Base-by-base conservation (phyloP, 2,888 invertebrate species). In the Sarcophaga carnaria region DNA sequence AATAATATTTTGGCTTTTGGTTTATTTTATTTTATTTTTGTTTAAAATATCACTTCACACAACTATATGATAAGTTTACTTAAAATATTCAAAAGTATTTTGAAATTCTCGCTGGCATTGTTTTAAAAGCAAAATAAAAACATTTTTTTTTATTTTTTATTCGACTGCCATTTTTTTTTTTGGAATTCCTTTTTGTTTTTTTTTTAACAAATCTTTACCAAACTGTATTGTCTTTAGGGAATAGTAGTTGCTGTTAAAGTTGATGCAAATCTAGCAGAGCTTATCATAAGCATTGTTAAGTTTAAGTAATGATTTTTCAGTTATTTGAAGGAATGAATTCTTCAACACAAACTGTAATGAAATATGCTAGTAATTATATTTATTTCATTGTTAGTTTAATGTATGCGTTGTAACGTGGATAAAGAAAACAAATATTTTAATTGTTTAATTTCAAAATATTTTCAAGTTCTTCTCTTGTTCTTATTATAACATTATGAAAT, bases 211-310 rank as follows among this genome's bases (percentile, higher is more conserved):
- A 85, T 81, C 80, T 81, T 77, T 69, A 64, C 62, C 45, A 78
- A 81, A 81, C 69, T 76, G 69, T 81, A 67, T 64, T 12, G 63
- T 77, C 77, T 67, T 74, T n/a, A 69, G 80, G 80, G 85, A 81
- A 81, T 64, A 62, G 20, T 20, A 72, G 62, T 63, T 80, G 67
- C 47, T 80, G 54, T 11, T 54, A 54, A 77, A 60, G 54, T 85
- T 59, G 63, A 80, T 72, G 76, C 75, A 85, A 85, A 80, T 85
- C 76, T 67, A 60, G 17, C 47, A 37, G 27, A 22, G 49, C 59
- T 80, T 74, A 77, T 47, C 85, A 85, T 63, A 63, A 72, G 49
- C 60, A 37, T 45, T 67, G 60, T 67, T 63, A 49, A 67, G 47
- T 66, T 77, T 62, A 72, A 83, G 60, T 67, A 62, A 17, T 72